Percentiles rank a stretch among this genome's conserved stretches.
Conservation (phyloP, 2,888 invertebrate species). For the Drosophila nr. perissopoda region DNA sequence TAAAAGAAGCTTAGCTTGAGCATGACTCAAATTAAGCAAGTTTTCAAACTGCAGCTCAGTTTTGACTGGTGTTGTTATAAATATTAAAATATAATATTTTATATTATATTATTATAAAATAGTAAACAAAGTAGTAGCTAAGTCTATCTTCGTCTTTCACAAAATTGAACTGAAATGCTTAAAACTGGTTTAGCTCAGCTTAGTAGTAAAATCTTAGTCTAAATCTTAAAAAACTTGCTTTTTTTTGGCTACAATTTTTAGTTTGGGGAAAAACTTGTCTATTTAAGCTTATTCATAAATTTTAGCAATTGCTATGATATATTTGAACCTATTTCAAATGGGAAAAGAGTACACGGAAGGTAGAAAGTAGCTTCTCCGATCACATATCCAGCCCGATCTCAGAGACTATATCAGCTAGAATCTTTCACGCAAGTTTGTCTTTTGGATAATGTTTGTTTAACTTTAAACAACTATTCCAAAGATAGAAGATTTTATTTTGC, state of each 20-base stretch:
- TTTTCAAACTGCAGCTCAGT: background rate
- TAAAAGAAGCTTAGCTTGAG: background rate
- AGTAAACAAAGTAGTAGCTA: background rate
- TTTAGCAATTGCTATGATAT: too few relatives aligned
- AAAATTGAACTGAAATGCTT: background rate
- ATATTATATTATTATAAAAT: background rate
- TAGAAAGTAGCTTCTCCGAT: accelerated
- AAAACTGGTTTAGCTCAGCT: background rate
- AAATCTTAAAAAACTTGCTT: background rate
- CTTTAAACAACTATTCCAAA: background rate
- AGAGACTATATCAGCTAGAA: background rate
- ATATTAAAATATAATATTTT: background rate
- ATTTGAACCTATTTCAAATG: background rate
- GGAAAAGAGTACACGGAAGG: background rate
- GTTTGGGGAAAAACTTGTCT: background rate
- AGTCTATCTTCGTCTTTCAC: background rate
- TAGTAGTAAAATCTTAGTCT: background rate
- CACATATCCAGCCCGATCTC: background rate
- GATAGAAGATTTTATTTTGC: background rate
- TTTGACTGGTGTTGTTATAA: background rate
- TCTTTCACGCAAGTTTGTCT: background rate
- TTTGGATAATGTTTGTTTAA: background rate
- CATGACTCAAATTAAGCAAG: background rate
- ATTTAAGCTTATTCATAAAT: too few relatives aligned
- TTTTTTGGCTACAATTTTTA: background rate